phyloP scores from a whole-genome alignment of 2,888 invertebrate species.

The Schrankia costaestrigalis region DNA sequence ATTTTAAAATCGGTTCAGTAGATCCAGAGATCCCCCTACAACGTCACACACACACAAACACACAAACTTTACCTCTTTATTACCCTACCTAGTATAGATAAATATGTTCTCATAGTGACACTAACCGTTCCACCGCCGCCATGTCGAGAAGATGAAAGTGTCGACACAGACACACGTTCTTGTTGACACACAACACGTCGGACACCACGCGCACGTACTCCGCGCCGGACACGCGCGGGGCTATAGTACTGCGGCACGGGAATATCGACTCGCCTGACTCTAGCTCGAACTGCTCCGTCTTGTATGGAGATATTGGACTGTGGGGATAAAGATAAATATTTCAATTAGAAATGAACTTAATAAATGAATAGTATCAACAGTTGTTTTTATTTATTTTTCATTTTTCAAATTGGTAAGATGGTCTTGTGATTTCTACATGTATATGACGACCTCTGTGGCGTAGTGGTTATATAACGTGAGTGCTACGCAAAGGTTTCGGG shows the following conservation, averaged over 20 bases:
- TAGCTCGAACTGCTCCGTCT: slow-evolving; percentile 63
- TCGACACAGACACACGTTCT: slow-evolving; percentile 96
- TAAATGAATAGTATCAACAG: too few relatives aligned
- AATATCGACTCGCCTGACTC: slow-evolving; percentile 30
- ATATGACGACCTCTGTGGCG: too few relatives aligned
- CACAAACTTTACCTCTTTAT: neutral
- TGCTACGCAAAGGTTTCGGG: too few relatives aligned
- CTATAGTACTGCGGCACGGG: slow-evolving; percentile 12
- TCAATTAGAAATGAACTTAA: neutral
- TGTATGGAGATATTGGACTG: slow-evolving; percentile 82
- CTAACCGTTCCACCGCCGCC: slow-evolving; percentile 85
- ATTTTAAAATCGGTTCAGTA: neutral
- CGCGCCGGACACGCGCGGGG: slow-evolving; percentile 35
- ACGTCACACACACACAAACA: neutral
- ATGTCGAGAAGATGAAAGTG: slow-evolving; percentile 94
- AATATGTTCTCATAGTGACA: slow-evolving; percentile 13
- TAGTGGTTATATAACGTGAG: too few relatives aligned
- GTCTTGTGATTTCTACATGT: too few relatives aligned
- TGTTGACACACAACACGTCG: slow-evolving; percentile 95
- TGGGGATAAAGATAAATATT: neutral
- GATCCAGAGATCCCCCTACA: neutral
- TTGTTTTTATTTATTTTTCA: too few relatives aligned
- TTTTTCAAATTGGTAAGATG: too few relatives aligned
- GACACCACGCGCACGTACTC: slow-evolving; percentile 83
- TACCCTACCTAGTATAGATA: neutral